Percentiles rank a stretch among this genome's conserved stretches.
Evolutionary conservation across 2,888 invertebrate genomes (phyloP).

Genomic region (Prosopocoilus inquinatus): DNA sequence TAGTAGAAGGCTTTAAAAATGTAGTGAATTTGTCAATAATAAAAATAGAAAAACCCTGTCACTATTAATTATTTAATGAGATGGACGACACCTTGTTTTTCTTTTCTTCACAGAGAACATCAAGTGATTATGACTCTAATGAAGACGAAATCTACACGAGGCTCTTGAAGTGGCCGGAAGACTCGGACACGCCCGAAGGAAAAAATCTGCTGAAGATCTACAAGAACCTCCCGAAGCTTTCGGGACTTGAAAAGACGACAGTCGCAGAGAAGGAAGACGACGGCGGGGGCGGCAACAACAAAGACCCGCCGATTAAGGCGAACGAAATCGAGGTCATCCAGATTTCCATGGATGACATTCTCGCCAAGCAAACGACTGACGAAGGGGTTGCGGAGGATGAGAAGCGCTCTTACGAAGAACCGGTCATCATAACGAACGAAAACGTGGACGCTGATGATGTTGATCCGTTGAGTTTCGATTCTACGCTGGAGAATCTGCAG

Average conservation of each 20-base stretch:
- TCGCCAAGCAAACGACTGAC: neutral
- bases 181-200: neutral
- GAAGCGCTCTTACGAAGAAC: slow-evolving; percentile 7
- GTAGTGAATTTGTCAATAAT: too few species aligned
- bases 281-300: neutral
- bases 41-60: too few species aligned
- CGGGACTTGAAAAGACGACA: neutral
- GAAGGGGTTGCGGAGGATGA: neutral
- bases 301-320: neutral
- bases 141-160: slow-evolving; percentile 6
- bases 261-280: neutral
- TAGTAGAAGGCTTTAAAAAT: too few species aligned
- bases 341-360: neutral
- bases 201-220: neutral
- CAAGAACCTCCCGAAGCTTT: neutral
- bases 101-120: slow-evolving; percentile 1
- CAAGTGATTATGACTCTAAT: neutral
- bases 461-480: slow-evolving; percentile 20
- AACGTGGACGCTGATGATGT: slow-evolving; percentile 11
- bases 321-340: neutral
- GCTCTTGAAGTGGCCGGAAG: neutral
- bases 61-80: neutral
- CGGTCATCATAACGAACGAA: slow-evolving; percentile 3
- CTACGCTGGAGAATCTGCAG: neutral
- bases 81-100: neutral